Evolutionary conservation across 2,888 invertebrate genomes (phyloP), one percentile per base, ranked within the genome.

Genomic region (Aphidoletes aphidimyza): DNA sequence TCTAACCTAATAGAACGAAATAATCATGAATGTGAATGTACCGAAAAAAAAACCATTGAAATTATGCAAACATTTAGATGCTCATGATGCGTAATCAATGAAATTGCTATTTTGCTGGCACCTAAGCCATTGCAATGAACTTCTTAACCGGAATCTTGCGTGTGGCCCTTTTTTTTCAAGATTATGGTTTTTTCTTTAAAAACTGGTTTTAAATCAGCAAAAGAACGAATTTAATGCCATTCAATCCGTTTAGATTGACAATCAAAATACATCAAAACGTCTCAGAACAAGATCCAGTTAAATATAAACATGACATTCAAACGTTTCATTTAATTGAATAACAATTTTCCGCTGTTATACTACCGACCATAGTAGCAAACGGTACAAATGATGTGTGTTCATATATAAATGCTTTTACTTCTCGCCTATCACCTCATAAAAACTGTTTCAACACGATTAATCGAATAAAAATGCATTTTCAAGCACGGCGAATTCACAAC

Each of bases 51-150:
- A 54, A 22, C 22, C 22, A 22, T 54, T 17, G 54, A n/a, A 22
- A 54, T 22, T 2, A 54, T 54, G 54, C 54, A 47, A 47, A 47
- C 47, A 47, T 47, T 54, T n/a, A 22, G n/a, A 14, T 54, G 54
- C n/a, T 54, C 54, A 54, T 22, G 54, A 54, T 54, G 54, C 54
- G 54, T 54, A 54, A 54, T 54, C 54, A 14, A 54, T 22, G 54
- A 47, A 54, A 54, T 54, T 54, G 22, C 54, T 22, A 22, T 54
- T 54, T 54, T 22, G 54, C 22, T 54, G 22, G 54, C n/a, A 14
- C 47, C 54, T 8, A 8, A 54, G n/a, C 22, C 3, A 54, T 54
- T 22, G 34, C 42, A 69, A 11, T 69, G 14, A 30, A 30, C 26
- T 54, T 69, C 17, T n/a, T n/a, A n/a, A n/a, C n/a, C n/a, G n/a